Evolutionary conservation across 2,113 vertebrate genomes (phyloP), one percentile per base, ranked within the genome.

Genomic region (Lophotis ruficrista): DNA sequence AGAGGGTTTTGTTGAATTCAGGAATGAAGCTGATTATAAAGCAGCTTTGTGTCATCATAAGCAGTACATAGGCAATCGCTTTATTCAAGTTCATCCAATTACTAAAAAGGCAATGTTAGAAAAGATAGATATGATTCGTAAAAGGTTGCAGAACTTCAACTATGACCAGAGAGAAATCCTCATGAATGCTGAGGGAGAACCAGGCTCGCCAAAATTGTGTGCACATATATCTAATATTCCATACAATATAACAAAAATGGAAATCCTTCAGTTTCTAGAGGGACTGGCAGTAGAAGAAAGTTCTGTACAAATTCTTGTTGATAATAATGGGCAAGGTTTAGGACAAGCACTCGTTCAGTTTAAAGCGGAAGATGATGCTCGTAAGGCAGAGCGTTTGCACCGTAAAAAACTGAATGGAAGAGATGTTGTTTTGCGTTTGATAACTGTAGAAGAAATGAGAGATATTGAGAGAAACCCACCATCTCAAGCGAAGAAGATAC

Each of bases 11-110:
- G 98, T 99, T 21, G 99, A 99, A 92, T 99, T 99, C 81, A 99
- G 99, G 96, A 98, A 98, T 72, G 99, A 99, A 96, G 97, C 98
- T 91, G 99, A 99, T 93, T 99, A 99, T 96, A 99, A 99, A 96
- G 97, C 98, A 93, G 99, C 99, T 87, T 97, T 99, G 12, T 98
- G 99, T 86, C 98, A 99, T 95, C 99, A 99, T 97, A 99, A 99
- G 98, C 99, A 99, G 87, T 99, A 99, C 93, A 99, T 99, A 99
- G 99, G 99, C 56, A 99, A 98, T 95, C 99, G 99, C 47, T 99
- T 99, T 92, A 99, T 99, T 96, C 99, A 99, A 87, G 99, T 99
- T 77, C 99, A 99, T 93, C 99, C 99, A 33, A 99, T 99, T 94
- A 99, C 98, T 96, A 99, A 99, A 81, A 99, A 99, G 96, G 99